Conservation (phyloP, 1,140 invertebrate genomes). For the Anoplophora glabripennis region DNA sequence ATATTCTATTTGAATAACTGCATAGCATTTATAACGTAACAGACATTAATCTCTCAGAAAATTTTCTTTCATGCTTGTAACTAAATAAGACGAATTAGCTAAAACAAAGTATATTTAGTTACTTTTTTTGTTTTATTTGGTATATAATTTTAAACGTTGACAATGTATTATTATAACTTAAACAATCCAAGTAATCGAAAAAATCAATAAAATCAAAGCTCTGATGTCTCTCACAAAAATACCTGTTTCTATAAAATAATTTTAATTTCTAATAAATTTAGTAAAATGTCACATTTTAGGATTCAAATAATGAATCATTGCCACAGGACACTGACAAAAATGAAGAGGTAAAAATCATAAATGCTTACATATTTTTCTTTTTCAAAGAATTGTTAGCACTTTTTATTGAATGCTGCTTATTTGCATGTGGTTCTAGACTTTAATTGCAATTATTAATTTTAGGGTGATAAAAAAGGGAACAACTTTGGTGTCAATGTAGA, state of each 20-base stretch:
- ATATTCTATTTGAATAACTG: not conserved
- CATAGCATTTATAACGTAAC: not conserved
- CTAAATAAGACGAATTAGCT: not conserved
- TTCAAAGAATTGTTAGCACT: not conserved
- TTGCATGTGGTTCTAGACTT: not conserved
- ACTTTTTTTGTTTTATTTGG: too few relatives aligned
- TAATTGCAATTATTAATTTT: constrained; percentile 7
- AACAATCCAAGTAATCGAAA: too few relatives aligned
- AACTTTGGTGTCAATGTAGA: constrained; percentile 57
- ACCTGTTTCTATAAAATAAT: too few relatives aligned
- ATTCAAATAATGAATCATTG: not conserved
- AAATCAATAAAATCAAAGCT: too few relatives aligned
- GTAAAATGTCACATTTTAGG: not conserved
- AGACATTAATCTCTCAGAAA: not conserved
- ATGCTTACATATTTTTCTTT: not conserved
- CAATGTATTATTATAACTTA: too few relatives aligned
- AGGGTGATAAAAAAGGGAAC: constrained; percentile 7
- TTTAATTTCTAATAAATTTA: not conserved
- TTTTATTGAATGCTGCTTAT: not conserved
- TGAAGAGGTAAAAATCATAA: not conserved
- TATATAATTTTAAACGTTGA: too few relatives aligned
- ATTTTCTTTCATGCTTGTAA: constrained; percentile 6
- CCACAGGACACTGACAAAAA: too few relatives aligned
- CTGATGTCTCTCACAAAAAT: too few relatives aligned
- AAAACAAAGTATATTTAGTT: too few relatives aligned